Conservation (phyloP, 2,113 vertebrate genomes). For the Pygoscelis adeliae region DNA sequence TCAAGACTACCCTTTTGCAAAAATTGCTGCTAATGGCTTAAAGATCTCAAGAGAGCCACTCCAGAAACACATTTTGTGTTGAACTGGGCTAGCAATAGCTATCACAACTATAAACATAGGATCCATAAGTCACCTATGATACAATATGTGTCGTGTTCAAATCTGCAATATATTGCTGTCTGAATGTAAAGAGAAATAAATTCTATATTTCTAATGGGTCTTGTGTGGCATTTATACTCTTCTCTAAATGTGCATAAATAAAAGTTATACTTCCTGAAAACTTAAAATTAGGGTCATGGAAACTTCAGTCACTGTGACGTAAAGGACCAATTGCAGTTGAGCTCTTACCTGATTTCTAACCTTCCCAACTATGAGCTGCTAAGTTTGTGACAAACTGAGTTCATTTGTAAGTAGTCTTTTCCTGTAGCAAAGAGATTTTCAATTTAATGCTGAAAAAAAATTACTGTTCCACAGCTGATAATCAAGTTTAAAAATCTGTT, state of each 20-base stretch:
- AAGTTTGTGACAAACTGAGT: not conserved
- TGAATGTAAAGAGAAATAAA: constrained; percentile 78
- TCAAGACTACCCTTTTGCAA: not conserved
- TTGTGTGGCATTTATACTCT: not conserved
- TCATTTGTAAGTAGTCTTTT: not conserved
- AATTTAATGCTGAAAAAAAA: not conserved
- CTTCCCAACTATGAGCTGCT: not conserved
- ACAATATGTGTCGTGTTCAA: not conserved
- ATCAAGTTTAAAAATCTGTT: not conserved
- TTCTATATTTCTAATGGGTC: constrained; percentile 78
- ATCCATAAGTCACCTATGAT: not conserved
- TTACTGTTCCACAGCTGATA: not conserved
- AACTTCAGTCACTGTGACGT: not conserved
- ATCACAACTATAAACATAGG: not conserved
- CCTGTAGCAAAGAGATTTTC: not conserved
- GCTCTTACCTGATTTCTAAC: not conserved
- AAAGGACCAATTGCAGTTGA: not conserved
- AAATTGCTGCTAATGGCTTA: not conserved
- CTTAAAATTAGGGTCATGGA: not conserved
- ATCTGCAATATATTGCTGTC: constrained; percentile 27
- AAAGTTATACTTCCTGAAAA: not conserved
- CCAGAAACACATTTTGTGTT: not conserved
- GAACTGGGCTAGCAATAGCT: not conserved
- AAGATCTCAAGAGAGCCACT: not conserved
- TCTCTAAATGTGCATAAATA: not conserved